Conservation (phyloP, 2,113 vertebrate species). For the Alethe diademata region DNA sequence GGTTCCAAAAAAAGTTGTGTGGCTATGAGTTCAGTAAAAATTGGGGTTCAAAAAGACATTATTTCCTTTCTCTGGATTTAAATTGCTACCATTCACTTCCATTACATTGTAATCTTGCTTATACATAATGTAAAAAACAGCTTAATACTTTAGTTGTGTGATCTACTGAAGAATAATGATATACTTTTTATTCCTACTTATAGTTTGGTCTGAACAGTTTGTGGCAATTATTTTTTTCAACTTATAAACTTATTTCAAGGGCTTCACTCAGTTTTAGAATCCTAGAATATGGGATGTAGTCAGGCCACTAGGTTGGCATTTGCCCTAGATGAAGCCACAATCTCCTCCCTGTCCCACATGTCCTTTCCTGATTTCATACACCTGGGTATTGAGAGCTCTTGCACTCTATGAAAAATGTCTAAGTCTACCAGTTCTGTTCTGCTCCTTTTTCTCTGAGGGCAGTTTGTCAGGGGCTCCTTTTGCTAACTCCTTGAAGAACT, state of each 20-base stretch:
- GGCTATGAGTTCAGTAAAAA: neutral
- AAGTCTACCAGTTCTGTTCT: neutral
- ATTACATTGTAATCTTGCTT: neutral
- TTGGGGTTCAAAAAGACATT: neutral
- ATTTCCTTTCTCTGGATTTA: neutral
- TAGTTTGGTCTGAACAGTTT: neutral
- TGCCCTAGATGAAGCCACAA: neutral
- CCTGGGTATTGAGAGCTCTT: neutral
- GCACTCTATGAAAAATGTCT: neutral
- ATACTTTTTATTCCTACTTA: neutral
- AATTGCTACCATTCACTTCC: neutral
- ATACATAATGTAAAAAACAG: neutral
- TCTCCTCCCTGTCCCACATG: neutral
- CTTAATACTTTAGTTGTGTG: neutral
- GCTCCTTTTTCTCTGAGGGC: neutral
- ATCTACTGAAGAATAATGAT: neutral
- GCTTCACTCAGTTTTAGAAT: neutral
- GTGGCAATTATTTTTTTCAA: neutral
- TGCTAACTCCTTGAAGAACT: neutral
- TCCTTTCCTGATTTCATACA: neutral
- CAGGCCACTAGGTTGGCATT: neutral
- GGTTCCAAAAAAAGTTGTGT: neutral
- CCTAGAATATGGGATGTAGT: neutral
- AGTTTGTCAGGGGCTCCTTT: neutral
- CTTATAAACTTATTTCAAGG: neutral